Conservation (phyloP, 30 jellyfish, hydroid and myxozoan genomes). For the Aurelia aurita region DNA sequence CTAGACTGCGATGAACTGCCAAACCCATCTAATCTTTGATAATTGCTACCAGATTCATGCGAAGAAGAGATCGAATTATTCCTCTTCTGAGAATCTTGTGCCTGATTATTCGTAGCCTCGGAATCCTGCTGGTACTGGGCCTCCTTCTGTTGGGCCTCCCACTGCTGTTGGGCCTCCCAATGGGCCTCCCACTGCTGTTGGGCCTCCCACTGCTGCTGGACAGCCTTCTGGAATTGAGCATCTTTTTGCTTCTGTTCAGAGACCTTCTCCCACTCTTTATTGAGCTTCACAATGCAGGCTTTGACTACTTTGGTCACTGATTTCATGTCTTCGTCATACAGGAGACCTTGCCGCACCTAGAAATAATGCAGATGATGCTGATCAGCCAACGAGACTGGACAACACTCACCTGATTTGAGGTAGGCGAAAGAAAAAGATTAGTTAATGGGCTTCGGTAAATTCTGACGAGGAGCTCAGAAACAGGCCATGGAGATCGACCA, state of each 20-base stretch:
- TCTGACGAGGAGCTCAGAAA: neutral
- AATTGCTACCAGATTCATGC: slow-evolving; percentile 14
- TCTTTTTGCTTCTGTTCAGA: slow-evolving; percentile 61
- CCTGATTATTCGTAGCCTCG: no score
- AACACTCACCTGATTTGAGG: slow-evolving; percentile 65
- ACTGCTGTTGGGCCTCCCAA: neutral
- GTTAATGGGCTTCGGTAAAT: no score
- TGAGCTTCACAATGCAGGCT: slow-evolving; percentile 69
- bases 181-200: no score
- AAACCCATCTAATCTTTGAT: slow-evolving; percentile 43
- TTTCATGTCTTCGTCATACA: slow-evolving; percentile 77
- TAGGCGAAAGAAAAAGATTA: no score
- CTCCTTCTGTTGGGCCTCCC: neutral
- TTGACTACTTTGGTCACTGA: slow-evolving; percentile 81
- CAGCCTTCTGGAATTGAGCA: neutral
- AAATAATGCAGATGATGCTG: slow-evolving; percentile 76
- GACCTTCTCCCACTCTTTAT: slow-evolving; percentile 75
- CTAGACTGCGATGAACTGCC: neutral
- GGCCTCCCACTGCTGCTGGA: slow-evolving; percentile 3
- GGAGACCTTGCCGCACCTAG: slow-evolving; percentile 86
- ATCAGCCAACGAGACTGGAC: slow-evolving; percentile 68
- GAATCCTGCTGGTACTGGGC: no score
- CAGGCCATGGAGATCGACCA: slow-evolving; percentile 22
- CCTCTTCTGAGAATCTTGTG: slow-evolving; percentile 32
- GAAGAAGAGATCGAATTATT: neutral